phyloP scores from a whole-genome alignment of 2,113 vertebrate species.

The Gnathonemus echidnorhynchus region DNA sequence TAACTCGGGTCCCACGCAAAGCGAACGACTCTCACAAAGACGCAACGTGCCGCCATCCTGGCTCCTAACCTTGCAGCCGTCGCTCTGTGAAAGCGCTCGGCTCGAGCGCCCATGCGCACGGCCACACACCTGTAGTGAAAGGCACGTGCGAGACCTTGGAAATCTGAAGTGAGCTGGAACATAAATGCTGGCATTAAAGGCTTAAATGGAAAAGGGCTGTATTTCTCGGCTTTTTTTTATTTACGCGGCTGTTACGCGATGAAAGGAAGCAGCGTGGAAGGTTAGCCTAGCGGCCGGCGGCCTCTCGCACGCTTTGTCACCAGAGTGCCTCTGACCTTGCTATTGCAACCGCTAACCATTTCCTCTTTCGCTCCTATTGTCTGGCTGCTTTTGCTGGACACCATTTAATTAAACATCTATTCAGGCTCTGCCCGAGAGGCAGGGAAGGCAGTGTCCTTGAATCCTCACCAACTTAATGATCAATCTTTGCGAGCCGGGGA shows the following conservation, averaged over 20 bases:
- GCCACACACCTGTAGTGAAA: background rate
- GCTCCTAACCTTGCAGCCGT: background rate
- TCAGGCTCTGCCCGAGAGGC: constrained; percentile 20
- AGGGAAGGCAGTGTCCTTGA: constrained; percentile 50
- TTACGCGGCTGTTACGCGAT: background rate
- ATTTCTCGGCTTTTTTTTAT: background rate
- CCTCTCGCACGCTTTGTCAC: constrained; percentile 14
- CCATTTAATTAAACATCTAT: constrained; percentile 46
- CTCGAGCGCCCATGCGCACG: background rate
- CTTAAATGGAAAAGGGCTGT: background rate
- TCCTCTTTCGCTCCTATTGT: constrained; percentile 18
- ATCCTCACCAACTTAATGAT: constrained; percentile 47
- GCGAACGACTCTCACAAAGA: background rate
- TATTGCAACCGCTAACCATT: constrained; percentile 16
- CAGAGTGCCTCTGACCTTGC: constrained; percentile 34
- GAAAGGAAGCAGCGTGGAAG: background rate
- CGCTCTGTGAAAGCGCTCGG: background rate
- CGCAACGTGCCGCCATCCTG: too few relatives aligned
- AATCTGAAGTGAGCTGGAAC: background rate
- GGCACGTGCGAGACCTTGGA: background rate
- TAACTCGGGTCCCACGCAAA: background rate
- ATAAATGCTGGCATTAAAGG: background rate
- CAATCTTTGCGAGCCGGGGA: constrained; percentile 21
- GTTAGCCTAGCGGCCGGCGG: background rate
- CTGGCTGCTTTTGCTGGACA: constrained; percentile 20